phyloP scores from a whole-genome alignment of 1,140 invertebrate species.

The Trichonephila clavata region DNA sequence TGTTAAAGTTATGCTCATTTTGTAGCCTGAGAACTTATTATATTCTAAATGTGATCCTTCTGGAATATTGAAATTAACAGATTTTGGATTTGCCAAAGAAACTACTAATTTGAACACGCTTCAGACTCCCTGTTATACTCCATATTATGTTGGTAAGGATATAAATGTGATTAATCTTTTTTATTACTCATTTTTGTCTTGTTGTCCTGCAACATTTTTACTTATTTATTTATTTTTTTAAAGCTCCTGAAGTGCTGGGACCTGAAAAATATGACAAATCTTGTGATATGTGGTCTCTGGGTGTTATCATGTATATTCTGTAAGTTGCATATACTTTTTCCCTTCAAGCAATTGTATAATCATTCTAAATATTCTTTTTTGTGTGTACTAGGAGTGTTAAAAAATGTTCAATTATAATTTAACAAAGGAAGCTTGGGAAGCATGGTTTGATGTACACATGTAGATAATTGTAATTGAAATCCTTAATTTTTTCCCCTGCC shows the following conservation, averaged over 20 bases:
- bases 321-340: constrained; percentile 83
- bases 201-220: background rate
- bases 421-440: too few relatives aligned
- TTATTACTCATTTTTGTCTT: background rate
- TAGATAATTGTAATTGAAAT: too few relatives aligned
- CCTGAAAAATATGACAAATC: constrained; percentile 99
- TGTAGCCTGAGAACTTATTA: constrained; percentile 85
- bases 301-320: constrained; percentile 99
- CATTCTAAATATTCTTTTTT: background rate
- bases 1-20: background rate
- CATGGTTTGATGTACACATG: too few relatives aligned
- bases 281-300: constrained; percentile 99
- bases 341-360: background rate
- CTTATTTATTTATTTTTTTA: constrained; percentile 4
- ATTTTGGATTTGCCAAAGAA: constrained; percentile 99
- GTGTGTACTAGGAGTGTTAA: background rate
- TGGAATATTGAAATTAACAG: constrained; percentile 96
- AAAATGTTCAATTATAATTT: background rate
- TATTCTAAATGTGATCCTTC: constrained; percentile 81
- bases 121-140: constrained; percentile 98
- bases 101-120: constrained; percentile 89
- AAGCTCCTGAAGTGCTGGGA: constrained; percentile 95
- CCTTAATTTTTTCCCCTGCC: too few relatives aligned
- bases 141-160: constrained; percentile 91
- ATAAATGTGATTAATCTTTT: background rate